Evolutionary conservation across 2,888 invertebrate species (phyloP).

Genomic region (Caenorhabditis sinica): DNA sequence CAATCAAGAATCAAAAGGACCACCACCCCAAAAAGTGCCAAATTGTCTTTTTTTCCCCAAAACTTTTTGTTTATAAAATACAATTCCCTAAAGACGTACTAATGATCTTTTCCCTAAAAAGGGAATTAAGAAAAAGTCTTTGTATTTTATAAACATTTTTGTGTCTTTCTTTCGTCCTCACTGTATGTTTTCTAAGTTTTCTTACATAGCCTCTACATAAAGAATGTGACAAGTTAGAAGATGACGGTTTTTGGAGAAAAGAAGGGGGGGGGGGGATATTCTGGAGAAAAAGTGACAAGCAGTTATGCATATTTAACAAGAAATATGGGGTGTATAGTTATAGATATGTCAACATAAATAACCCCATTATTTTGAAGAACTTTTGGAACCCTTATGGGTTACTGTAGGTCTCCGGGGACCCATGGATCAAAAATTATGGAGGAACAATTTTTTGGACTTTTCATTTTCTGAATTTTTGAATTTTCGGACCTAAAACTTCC

Average conservation of each 20-base stretch:
- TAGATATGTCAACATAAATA: slow-evolving; percentile 17
- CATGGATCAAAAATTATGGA: background rate
- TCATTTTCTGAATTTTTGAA: too few relatives aligned
- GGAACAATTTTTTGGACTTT: too few relatives aligned
- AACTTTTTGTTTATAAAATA: slow-evolving; percentile 11
- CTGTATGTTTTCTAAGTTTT: too few relatives aligned
- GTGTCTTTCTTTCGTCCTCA: slow-evolving; percentile 4
- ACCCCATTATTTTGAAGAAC: background rate
- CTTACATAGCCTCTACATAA: slow-evolving; percentile 20
- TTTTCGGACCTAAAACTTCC: too few relatives aligned
- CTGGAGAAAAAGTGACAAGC: slow-evolving; percentile 8
- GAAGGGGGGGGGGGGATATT: too few relatives aligned
- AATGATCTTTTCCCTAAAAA: background rate
- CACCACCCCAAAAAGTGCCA: slow-evolving; percentile 3
- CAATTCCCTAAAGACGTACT: slow-evolving; percentile 14
- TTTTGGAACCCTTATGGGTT: background rate
- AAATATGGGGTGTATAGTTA: slow-evolving; percentile 4
- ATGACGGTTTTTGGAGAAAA: slow-evolving; percentile 6
- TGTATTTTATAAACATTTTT: slow-evolving; percentile 40
- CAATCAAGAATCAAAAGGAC: background rate
- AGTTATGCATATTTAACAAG: slow-evolving; percentile 16
- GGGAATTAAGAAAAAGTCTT: background rate
- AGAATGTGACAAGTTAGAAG: slow-evolving; percentile 34
- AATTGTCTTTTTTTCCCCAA: too few relatives aligned
- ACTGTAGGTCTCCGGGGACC: background rate